Conservation (phyloP, 2,797 vertebrate species). For the Serranus cabrilla region DNA sequence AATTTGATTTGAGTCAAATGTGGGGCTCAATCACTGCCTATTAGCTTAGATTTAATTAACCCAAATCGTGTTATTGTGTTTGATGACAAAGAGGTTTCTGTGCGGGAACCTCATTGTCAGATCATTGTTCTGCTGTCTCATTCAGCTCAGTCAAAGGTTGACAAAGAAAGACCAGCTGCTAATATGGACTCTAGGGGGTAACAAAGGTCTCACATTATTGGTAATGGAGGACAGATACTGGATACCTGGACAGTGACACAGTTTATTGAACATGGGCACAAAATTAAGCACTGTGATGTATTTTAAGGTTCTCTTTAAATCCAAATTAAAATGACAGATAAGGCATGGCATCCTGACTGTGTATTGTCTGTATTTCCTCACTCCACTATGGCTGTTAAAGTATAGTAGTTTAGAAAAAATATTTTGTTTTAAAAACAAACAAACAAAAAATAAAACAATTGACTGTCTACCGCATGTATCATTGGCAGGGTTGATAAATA, state of each 20-base stretch:
- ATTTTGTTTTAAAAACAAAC: too few relatives aligned
- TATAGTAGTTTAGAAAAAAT: too few relatives aligned
- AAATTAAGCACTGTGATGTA: constrained; percentile 4
- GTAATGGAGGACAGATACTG: constrained; percentile 53
- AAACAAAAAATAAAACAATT: too few relatives aligned
- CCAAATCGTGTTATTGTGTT: constrained; percentile 86
- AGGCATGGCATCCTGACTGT: not conserved
- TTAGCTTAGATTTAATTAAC: constrained; percentile 87
- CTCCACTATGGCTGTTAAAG: not conserved
- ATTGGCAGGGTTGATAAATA: too few relatives aligned
- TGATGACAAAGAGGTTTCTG: constrained; percentile 85
- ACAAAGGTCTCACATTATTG: constrained; percentile 57
- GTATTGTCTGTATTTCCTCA: too few relatives aligned
- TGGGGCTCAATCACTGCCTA: constrained; percentile 82
- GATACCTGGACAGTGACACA: constrained; percentile 53
- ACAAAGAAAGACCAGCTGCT: constrained; percentile 68
- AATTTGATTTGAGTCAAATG: constrained; percentile 85
- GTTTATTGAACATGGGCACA: not conserved
- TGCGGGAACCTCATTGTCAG: constrained; percentile 83
- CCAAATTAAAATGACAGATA: not conserved
- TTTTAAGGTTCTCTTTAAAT: constrained; percentile 1
- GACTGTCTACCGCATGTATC: too few relatives aligned
- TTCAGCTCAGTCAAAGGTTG: constrained; percentile 81
- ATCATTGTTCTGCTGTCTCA: constrained; percentile 83
- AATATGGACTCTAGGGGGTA: constrained; percentile 58